Percentiles rank a stretch among this genome's conserved stretches.
Evolutionary conservation across 2,113 vertebrate genomes (phyloP).

Genomic region (Corydoras maculifer): DNA sequence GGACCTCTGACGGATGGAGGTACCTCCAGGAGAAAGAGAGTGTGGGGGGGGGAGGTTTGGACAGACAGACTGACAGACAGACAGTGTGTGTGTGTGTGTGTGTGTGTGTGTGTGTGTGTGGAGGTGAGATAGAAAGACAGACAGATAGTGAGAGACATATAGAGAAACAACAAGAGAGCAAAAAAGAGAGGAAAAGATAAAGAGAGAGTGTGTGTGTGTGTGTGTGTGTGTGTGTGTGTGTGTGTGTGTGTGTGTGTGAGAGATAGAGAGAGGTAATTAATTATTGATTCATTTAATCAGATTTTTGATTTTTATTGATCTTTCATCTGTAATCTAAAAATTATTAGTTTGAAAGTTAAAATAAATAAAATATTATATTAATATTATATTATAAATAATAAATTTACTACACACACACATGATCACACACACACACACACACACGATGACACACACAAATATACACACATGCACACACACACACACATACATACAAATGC

Average conservation of each 20-base stretch:
- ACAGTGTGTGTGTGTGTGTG: too few relatives aligned
- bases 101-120: too few relatives aligned
- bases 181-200: slow-evolving; percentile 49
- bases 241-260: too few relatives aligned
- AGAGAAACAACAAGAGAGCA: slow-evolving; percentile 1
- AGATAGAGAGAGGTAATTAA: slow-evolving; percentile 62
- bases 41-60: slow-evolving; percentile 1
- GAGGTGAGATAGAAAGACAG: too few relatives aligned
- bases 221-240: too few relatives aligned
- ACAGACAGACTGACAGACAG: too few relatives aligned
- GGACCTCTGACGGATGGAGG: slow-evolving; percentile 77
- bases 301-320: background rate
- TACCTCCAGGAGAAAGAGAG: slow-evolving; percentile 60
- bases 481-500: too few relatives aligned
- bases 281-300: background rate
- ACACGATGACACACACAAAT: too few relatives aligned
- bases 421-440: too few relatives aligned
- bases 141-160: background rate
- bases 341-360: background rate
- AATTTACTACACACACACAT: background rate
- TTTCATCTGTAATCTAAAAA: background rate
- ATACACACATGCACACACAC: too few relatives aligned
- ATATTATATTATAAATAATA: background rate
- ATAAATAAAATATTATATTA: background rate
- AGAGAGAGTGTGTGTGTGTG: background rate